A percentile compares a stretch with the other conserved stretches of the same genome.
Conservation (phyloP, 2,888 invertebrate species). For the Perizoma flavofasciatum region DNA sequence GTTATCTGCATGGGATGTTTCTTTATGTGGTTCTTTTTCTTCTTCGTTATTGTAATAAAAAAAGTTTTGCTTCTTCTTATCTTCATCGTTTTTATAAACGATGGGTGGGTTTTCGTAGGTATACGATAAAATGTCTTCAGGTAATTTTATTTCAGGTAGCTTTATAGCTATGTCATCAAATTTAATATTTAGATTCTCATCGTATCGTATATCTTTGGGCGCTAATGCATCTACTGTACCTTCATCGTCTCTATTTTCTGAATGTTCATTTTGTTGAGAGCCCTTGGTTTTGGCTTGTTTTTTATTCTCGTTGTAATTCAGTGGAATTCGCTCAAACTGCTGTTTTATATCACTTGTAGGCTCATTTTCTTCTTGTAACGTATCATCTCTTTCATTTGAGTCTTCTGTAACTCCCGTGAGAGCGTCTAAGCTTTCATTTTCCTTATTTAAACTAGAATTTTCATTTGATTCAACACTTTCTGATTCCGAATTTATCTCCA, state of each 20-base stretch:
- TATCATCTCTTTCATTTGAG: constrained; percentile 44
- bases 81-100: constrained; percentile 44
- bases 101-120: constrained; percentile 52
- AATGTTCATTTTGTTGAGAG: constrained; percentile 22
- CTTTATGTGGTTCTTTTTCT: constrained; percentile 36
- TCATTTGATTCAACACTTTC: constrained; percentile 51
- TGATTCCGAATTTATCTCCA: constrained; percentile 64
- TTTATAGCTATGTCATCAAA: constrained; percentile 71
- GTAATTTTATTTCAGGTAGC: constrained; percentile 76
- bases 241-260: constrained; percentile 45
- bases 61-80: constrained; percentile 44
- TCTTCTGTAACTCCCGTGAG: constrained; percentile 48
- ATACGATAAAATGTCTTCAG: constrained; percentile 72
- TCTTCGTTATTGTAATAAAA: constrained; percentile 52
- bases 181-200: constrained; percentile 70
- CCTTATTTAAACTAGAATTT: constrained; percentile 40
- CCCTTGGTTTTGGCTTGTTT: constrained; percentile 36
- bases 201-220: constrained; percentile 57
- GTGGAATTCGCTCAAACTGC: constrained; percentile 76
- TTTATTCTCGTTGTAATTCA: constrained; percentile 63
- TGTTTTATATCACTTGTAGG: constrained; percentile 63
- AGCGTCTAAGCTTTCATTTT: constrained; percentile 54
- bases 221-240: constrained; percentile 56
- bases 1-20: constrained; percentile 25
- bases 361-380: constrained; percentile 40